Conservation (phyloP, 2,797 vertebrate species). For the Pterois miles region DNA sequence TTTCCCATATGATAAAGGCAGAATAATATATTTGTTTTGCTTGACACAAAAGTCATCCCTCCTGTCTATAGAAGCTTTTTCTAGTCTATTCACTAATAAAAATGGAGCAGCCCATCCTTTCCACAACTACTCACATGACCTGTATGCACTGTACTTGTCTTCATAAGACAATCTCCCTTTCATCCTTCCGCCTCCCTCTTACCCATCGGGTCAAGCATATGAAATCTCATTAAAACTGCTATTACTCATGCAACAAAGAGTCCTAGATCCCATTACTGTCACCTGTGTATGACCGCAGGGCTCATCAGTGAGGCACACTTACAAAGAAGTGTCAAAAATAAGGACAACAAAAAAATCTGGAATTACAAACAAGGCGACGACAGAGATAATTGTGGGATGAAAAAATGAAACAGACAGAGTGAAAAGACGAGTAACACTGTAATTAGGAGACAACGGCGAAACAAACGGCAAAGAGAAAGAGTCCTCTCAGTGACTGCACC, state of each 20-base stretch:
- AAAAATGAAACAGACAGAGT: background rate
- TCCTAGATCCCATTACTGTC: slow-evolving; percentile 31
- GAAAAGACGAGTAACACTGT: background rate
- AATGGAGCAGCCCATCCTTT: background rate
- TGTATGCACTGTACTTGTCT: background rate
- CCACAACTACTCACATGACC: background rate
- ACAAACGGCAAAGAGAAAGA: slow-evolving; percentile 7
- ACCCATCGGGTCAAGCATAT: slow-evolving; percentile 53
- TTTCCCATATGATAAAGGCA: background rate
- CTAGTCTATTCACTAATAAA: background rate
- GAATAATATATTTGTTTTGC: background rate
- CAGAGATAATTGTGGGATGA: background rate
- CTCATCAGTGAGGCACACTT: slow-evolving; percentile 7
- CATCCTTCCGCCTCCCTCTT: slow-evolving; percentile 5
- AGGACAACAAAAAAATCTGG: background rate
- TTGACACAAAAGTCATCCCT: background rate
- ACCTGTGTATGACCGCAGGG: slow-evolving; percentile 15
- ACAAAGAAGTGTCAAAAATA: background rate
- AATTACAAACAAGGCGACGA: background rate
- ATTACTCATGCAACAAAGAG: slow-evolving; percentile 49
- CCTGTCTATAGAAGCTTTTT: background rate
- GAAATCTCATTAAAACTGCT: slow-evolving; percentile 59
- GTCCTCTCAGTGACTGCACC: background rate
- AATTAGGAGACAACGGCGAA: background rate
- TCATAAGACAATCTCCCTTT: background rate